A percentile compares a stretch with the other conserved stretches of the same genome.
Evolutionary conservation across 1,140 invertebrate genomes (phyloP).

Genomic region (Sitobion miscanthi): DNA sequence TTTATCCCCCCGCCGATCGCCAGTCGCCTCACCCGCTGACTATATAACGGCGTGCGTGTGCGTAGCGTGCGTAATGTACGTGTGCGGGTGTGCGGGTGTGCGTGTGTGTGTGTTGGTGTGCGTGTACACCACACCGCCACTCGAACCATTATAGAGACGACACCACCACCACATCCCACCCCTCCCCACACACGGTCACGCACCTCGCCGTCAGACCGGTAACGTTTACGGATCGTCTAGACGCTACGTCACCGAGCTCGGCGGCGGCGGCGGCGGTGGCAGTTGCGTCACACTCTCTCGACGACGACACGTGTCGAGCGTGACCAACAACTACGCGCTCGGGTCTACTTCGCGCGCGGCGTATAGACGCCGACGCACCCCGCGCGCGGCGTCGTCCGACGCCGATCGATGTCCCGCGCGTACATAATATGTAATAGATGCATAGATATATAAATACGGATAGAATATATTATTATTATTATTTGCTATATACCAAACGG

Average conservation of each 20-base stretch:
- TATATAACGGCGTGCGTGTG: not conserved
- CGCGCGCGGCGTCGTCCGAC: not conserved
- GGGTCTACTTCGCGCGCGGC: not conserved
- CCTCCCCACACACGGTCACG: not conserved
- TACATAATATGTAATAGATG: not conserved
- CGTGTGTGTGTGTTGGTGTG: not conserved
- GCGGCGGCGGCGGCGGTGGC: constrained; percentile 11
- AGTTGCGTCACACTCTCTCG: constrained; percentile 43
- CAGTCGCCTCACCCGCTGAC: not conserved
- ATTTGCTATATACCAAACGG: not conserved
- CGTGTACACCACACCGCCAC: not conserved
- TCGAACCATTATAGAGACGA: not conserved
- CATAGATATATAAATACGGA: not conserved
- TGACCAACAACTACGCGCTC: constrained; percentile 38
- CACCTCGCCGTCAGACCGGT: not conserved
- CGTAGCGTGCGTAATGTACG: not conserved
- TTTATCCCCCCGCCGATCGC: not conserved
- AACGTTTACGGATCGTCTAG: constrained; percentile 49
- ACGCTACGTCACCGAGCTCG: constrained; percentile 50
- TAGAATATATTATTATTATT: not conserved
- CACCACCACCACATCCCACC: not conserved
- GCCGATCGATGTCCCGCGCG: not conserved
- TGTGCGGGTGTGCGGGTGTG: not conserved
- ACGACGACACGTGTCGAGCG: constrained; percentile 50
- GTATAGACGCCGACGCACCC: not conserved